Base-by-base conservation (phyloP, 2,113 vertebrate species). In the Dromaius novaehollandiae region DNA sequence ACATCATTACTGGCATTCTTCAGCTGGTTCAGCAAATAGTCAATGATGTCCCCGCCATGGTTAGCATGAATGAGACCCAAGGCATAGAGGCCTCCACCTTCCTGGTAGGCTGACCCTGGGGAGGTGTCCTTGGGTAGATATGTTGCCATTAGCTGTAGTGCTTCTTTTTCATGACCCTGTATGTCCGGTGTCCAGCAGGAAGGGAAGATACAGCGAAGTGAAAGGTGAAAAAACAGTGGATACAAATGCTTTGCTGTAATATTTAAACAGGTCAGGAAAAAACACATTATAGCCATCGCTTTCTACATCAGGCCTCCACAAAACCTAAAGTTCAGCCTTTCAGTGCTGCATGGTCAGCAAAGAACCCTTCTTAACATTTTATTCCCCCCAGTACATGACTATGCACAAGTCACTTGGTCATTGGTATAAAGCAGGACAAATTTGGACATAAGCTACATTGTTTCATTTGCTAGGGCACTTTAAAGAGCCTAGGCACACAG, bases 1-100 rank as follows among this genome's bases (percentile, higher is more conserved):
- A 99, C 99, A 95, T 99, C 99, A 82, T 99, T 99, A 97, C 99
- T 99, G 95, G 99, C 99, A 38, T 99, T 99, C 98, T 99, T 99
- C 60, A 99, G 98, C 95, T 99, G 99, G 97, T 99, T 99, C 89
- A 99, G 99, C 83, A 99, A 98, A 95, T 99, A 99, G 97, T 99
- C 99, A 40, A 99, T 99, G 95, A 99, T 99, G 97, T 99, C 99
- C 3, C 99, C 99, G 1, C 99, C 99, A 11, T 99, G 99, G 97
- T 99, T 99, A 85, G 99, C 99, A 86, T 99, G 99, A 96, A 99
- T 99, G 42, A 99, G 99, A 53, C 99, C 99, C 70, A 99, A 96
- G 26, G 99, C 99, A 6, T 99, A 99, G 80, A 99, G 98, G 48
- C 99, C 99, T 63, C 99, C 99, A 4, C 99, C 99, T 95, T 99